Base-by-base conservation (phyloP, 2,113 vertebrate genomes). In the Megaceryle torquata region DNA sequence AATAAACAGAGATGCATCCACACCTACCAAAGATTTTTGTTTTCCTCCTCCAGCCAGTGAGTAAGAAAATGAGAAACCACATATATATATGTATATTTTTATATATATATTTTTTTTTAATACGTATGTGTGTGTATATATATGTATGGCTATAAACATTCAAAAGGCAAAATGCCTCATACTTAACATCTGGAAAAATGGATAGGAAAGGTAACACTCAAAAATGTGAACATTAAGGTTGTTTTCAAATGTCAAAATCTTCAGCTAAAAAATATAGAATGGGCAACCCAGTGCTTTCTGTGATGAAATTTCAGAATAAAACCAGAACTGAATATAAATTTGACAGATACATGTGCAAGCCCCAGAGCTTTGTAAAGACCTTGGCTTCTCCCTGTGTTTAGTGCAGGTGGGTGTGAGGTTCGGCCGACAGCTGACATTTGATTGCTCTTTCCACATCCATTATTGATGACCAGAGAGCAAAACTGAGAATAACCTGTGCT, bases 1-100 rank as follows among this genome's bases (percentile, higher is more conserved):
- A 96, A 92, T 94, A 93, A 97, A 90, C 61, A 86, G 79, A 86
- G 37, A 75, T 37, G 61, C 77, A 86, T 75, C 69, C 69, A 92
- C 82, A 89, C 35, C 69, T 63, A 67, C n/a, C 39, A 25, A 59
- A 56, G 82, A 44, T 25, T 87, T 91, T 79, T 89, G 53, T 56
- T 89, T 82, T 91, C 82, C 61, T 94, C 44, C 50, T 80, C 56
- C 63, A 90, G 41, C 28, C 19, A 22, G 50, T 90, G 92, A 94
- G 43, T 89, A 94, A 89, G 92, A 82, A 50, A 74, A 33, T 78
- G 53, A 94, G 31, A 82, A 72, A 72, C 11, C 33, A 61, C 61
- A 33, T 35, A 12, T 50, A n/a, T 44, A 57, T 50, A 22, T 53
- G 2, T 53, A 7, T 65, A 44, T 78, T 25, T 41, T 7, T 67